Percentiles rank a stretch among this genome's conserved stretches.
Conservation (phyloP, 2,888 invertebrate genomes). For the Baccha elongata region DNA sequence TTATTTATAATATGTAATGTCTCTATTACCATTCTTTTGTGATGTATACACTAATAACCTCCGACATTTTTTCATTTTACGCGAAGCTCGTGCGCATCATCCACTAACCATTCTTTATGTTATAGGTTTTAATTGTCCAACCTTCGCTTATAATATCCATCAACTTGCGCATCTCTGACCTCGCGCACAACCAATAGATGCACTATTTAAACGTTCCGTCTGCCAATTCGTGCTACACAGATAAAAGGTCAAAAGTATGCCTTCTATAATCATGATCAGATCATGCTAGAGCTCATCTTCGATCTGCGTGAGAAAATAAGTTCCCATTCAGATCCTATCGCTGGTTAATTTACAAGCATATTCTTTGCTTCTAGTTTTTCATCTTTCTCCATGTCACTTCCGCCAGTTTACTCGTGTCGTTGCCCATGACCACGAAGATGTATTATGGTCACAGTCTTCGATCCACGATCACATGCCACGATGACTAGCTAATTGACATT, state of each 20-base stretch:
- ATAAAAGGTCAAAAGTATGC: conserved; percentile 56
- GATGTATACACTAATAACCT: not conserved
- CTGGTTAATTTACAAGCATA: conserved; percentile 47
- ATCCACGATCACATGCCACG: conserved; percentile 36
- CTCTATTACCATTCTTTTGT: no score
- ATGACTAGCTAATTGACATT: conserved; percentile 73
- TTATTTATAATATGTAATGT: no score
- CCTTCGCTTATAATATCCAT: conserved; percentile 42
- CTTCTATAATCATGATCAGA: conserved; percentile 62
- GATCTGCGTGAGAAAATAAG: conserved; percentile 66
- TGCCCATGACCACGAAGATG: conserved; percentile 29
- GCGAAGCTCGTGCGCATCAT: conserved; percentile 23
- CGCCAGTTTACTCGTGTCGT: not conserved
- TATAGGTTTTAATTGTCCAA: conserved; percentile 67
- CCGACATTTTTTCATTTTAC: conserved; percentile 26
- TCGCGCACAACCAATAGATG: conserved; percentile 21
- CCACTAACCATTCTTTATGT: conserved; percentile 54
- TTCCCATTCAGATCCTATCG: conserved; percentile 45
- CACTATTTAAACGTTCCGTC: conserved; percentile 35
- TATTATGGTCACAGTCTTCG: not conserved
- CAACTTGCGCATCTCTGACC: conserved; percentile 39
- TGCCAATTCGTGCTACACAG: not conserved
- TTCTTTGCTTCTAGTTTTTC: conserved; percentile 54
- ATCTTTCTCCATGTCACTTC: not conserved
- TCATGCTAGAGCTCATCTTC: conserved; percentile 15